A percentile compares a stretch with the other conserved stretches of the same genome.
phyloP scores from a whole-genome alignment of 1,140 invertebrate species.

The Spodoptera litura region DNA sequence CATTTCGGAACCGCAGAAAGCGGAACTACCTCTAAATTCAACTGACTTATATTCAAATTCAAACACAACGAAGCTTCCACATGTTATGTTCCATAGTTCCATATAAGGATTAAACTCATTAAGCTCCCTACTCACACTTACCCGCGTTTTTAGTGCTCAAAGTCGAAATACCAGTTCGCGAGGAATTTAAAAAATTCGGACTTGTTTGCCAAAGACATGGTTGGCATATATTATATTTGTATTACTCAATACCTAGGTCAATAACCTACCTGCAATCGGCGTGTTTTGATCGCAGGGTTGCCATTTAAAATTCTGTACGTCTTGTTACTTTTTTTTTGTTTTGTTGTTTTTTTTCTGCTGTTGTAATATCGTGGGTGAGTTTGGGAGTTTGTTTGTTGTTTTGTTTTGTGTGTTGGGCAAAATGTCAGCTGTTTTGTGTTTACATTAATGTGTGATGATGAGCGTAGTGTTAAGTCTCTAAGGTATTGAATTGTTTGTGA shows the following conservation, averaged over 20 bases:
- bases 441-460: too few relatives aligned
- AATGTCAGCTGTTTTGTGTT: too few relatives aligned
- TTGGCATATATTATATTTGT: constrained; percentile 40
- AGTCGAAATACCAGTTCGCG: constrained; percentile 46
- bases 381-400: not conserved
- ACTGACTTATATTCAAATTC: too few relatives aligned
- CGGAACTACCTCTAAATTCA: too few relatives aligned
- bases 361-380: not conserved
- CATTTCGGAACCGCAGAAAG: too few relatives aligned
- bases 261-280: constrained; percentile 40
- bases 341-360: not conserved
- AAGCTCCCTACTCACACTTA: constrained; percentile 16
- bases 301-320: constrained; percentile 31
- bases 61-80: not conserved
- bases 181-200: constrained; percentile 46
- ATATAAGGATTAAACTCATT: constrained; percentile 25
- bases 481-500: too few relatives aligned
- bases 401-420: not conserved
- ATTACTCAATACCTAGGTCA: constrained; percentile 49
- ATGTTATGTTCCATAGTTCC: not conserved
- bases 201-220: constrained; percentile 37
- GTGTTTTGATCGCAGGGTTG: constrained; percentile 25
- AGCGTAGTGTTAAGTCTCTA: too few relatives aligned
- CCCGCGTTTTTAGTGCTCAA: constrained; percentile 18
- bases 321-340: constrained; percentile 8